These are phyloP conservation scores for Hypercompe scribonia DNA, from an alignment of 2,888 invertebrate species.

Conservation along the genomic window DNA sequence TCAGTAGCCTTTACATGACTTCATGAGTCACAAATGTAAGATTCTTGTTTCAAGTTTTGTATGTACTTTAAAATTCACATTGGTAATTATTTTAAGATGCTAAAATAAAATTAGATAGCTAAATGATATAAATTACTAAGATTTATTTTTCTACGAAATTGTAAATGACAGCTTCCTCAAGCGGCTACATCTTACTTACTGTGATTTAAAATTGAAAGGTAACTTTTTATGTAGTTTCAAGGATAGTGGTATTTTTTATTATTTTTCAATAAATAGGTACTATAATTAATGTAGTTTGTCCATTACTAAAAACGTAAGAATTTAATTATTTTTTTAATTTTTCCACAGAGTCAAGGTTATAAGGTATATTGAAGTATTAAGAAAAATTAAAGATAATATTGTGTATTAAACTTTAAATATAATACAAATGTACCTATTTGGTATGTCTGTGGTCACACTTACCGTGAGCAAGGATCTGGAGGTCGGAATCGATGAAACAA, in stretches of 20 bases:
- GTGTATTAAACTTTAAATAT: not conserved
- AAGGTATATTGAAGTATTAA: too few relatives aligned
- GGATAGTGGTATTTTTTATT: not conserved
- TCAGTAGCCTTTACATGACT: not conserved
- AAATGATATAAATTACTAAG: not conserved
- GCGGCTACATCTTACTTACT: not conserved
- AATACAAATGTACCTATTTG: not conserved
- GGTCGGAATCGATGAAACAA: constrained; percentile 69
- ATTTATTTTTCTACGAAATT: not conserved
- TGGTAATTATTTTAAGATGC: not conserved
- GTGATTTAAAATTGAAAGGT: not conserved
- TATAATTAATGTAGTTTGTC: not conserved
- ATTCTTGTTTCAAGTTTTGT: not conserved
- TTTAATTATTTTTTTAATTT: not conserved
- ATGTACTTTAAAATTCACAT: not conserved
- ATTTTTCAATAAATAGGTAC: not conserved
- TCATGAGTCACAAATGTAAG: not conserved
- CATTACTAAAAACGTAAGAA: too few relatives aligned
- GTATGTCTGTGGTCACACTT: constrained; percentile 53
- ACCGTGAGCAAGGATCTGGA: constrained; percentile 77
- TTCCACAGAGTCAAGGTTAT: not conserved
- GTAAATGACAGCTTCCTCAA: not conserved
- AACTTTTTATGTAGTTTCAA: not conserved
- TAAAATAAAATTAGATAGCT: not conserved
- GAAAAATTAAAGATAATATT: not conserved